Conservation (phyloP, 1,140 invertebrate species). For the Thereuonema tuberculata region DNA sequence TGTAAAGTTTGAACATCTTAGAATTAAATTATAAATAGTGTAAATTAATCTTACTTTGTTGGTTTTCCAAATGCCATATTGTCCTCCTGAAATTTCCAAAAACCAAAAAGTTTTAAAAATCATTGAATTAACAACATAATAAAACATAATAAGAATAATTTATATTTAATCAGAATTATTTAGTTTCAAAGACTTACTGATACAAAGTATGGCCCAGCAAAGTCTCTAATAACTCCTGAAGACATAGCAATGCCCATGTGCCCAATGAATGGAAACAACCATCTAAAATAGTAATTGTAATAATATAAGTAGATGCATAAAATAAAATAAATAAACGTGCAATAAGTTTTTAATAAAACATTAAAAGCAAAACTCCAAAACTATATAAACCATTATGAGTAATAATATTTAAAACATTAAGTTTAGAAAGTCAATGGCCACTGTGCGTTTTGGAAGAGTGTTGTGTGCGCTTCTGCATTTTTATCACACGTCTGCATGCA, state of each 20-base stretch:
- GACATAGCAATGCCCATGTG: slow-evolving; percentile 97
- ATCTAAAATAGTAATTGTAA: too few relatives aligned
- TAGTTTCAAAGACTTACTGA: slow-evolving; percentile 36
- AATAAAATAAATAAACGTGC: too few relatives aligned
- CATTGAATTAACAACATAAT: not conserved
- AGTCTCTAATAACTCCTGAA: slow-evolving; percentile 86
- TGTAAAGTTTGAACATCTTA: too few relatives aligned
- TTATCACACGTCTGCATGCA: too few relatives aligned
- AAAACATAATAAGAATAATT: not conserved
- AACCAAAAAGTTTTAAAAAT: slow-evolving; percentile 8
- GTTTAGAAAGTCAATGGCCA: too few relatives aligned
- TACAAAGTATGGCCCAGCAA: slow-evolving; percentile 92
- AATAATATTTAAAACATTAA: too few relatives aligned
- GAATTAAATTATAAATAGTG: too few relatives aligned
- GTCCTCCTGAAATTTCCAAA: slow-evolving; percentile 49
- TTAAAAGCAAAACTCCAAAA: too few relatives aligned
- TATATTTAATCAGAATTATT: not conserved
- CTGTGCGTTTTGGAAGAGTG: too few relatives aligned
- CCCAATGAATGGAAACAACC: slow-evolving; percentile 91
- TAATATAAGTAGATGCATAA: too few relatives aligned
- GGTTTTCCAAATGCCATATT: slow-evolving; percentile 96
- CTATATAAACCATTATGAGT: too few relatives aligned
- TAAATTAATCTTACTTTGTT: slow-evolving; percentile 62
- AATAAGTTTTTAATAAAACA: not conserved
- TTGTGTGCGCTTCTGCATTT: too few relatives aligned